Conservation (phyloP, 2,113 vertebrate genomes). For the Cairina moschata region DNA sequence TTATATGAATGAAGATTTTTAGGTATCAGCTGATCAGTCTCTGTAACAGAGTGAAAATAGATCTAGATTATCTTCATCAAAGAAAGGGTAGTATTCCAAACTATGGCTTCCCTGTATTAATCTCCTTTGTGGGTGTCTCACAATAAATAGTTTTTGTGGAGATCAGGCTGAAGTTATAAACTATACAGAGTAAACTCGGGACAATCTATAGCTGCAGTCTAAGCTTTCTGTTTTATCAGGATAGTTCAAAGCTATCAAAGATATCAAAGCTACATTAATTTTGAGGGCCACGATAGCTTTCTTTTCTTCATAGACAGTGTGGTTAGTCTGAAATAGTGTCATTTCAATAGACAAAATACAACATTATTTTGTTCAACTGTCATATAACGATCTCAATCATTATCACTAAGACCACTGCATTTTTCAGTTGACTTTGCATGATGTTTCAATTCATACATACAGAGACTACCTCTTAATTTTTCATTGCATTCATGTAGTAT, state of each 20-base stretch:
- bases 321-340: not conserved
- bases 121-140: not conserved
- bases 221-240: not conserved
- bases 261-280: not conserved
- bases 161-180: not conserved
- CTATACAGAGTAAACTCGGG: not conserved
- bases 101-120: not conserved
- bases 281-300: not conserved
- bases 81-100: not conserved
- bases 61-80: not conserved
- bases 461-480: too few relatives aligned
- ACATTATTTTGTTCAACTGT: too few relatives aligned
- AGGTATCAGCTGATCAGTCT: not conserved
- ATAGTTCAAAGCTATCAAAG: not conserved
- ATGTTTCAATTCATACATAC: too few relatives aligned
- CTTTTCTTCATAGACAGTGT: too few relatives aligned
- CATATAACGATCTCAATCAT: too few relatives aligned
- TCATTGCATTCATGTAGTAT: too few relatives aligned
- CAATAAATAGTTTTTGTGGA: not conserved
- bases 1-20: not conserved
- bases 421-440: too few relatives aligned
- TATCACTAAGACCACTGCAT: too few relatives aligned
- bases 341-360: too few relatives aligned
- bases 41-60: not conserved
- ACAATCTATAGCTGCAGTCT: not conserved